phyloP scores from a whole-genome alignment of 1,140 invertebrate species.

The Limonius californicus region DNA sequence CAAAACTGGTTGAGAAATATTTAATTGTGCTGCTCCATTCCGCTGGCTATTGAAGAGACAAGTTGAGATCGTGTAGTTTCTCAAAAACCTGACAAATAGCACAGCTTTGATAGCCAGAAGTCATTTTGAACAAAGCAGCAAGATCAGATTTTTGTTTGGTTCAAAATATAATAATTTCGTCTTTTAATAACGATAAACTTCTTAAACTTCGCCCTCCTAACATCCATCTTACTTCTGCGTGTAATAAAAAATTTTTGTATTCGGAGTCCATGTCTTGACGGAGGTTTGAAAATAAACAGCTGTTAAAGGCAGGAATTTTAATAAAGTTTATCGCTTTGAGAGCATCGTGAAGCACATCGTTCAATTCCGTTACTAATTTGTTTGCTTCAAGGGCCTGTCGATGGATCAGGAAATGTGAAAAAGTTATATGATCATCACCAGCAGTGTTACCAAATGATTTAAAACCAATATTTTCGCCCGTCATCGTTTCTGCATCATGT shows the following conservation, averaged over 20 bases:
- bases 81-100: background rate
- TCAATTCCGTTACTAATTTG: slow-evolving; percentile 27
- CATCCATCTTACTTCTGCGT: too few relatives aligned
- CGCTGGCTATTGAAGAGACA: too few relatives aligned
- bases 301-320: slow-evolving; percentile 26
- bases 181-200: too few relatives aligned
- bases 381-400: slow-evolving; percentile 32
- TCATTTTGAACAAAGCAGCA: slow-evolving; percentile 23
- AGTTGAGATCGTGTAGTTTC: too few relatives aligned
- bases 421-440: slow-evolving; percentile 29
- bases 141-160: slow-evolving; percentile 27
- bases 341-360: slow-evolving; percentile 26
- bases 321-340: slow-evolving; percentile 33
- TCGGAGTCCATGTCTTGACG: slow-evolving; percentile 25
- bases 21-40: too few relatives aligned
- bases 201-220: slow-evolving; percentile 22
- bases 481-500: slow-evolving; percentile 43
- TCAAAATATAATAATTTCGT: slow-evolving; percentile 21
- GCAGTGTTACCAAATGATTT: slow-evolving; percentile 30
- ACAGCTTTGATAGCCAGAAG: slow-evolving; percentile 8
- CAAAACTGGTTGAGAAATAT: too few relatives aligned
- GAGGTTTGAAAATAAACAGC: slow-evolving; percentile 25
- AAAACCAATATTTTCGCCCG: slow-evolving; percentile 40
- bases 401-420: slow-evolving; percentile 27
- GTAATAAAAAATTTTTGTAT: slow-evolving; percentile 28